Conservation (phyloP, 2,888 invertebrate species). For the Epistrophe eligans region DNA sequence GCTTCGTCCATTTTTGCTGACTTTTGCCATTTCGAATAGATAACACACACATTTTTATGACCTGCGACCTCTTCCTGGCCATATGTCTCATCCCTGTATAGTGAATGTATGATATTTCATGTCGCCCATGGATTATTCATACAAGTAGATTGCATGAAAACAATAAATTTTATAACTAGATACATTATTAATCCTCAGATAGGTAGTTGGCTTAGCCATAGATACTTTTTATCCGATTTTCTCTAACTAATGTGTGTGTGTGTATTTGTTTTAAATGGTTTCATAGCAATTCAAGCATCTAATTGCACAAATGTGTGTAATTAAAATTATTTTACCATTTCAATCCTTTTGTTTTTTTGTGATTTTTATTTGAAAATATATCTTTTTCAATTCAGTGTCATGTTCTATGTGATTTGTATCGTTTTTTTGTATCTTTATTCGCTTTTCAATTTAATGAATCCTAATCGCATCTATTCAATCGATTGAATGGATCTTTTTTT, state of each 20-base stretch:
- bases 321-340: slow-evolving; percentile 54
- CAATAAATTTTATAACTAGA: slow-evolving; percentile 22
- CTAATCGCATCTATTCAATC: slow-evolving; percentile 72
- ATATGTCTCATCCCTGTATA: slow-evolving; percentile 26
- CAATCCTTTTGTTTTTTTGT: slow-evolving; percentile 22
- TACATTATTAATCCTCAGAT: slow-evolving; percentile 33
- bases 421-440: slow-evolving; percentile 28
- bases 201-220: not conserved
- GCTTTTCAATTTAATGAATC: slow-evolving; percentile 73
- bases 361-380: slow-evolving; percentile 32
- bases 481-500: slow-evolving; percentile 57
- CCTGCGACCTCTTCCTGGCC: slow-evolving; percentile 45
- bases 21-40: slow-evolving; percentile 43
- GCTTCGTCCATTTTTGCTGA: slow-evolving; percentile 52
- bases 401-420: slow-evolving; percentile 69
- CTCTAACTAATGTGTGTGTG: not conserved
- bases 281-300: slow-evolving; percentile 42
- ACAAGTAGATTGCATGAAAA: slow-evolving; percentile 53
- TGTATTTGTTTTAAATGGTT: not conserved
- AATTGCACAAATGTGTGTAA: slow-evolving; percentile 54
- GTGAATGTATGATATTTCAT: not conserved
- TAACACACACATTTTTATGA: slow-evolving; percentile 37
- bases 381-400: slow-evolving; percentile 53
- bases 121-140: slow-evolving; percentile 52
- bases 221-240: not conserved